Evolutionary conservation across 2,113 vertebrate genomes (phyloP).

Genomic region (Heloderma charlesbogerti): DNA sequence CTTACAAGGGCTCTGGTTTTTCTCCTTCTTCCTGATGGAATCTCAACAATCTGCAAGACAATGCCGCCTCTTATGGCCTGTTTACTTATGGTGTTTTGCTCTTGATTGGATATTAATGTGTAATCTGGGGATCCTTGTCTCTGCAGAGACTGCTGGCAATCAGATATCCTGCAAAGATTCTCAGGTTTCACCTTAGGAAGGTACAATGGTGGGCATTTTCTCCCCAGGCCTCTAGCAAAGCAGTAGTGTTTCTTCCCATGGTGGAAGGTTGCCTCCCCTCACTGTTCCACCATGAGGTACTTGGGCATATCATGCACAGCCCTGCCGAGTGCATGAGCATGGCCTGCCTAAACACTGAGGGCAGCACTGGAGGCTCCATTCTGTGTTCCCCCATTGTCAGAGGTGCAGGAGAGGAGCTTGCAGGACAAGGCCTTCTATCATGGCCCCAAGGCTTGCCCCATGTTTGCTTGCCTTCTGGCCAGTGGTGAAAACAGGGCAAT

Average conservation of each 20-base stretch:
- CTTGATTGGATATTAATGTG: conserved; percentile 50
- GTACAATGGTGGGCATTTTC: conserved; percentile 5
- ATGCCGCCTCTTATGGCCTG: conserved; percentile 57
- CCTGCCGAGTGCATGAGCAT: background rate
- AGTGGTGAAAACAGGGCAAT: too few species aligned
- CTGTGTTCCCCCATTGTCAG: too few species aligned
- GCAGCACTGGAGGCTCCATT: too few species aligned
- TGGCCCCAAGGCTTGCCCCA: too few species aligned
- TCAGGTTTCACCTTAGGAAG: background rate
- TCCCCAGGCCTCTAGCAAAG: conserved; percentile 3
- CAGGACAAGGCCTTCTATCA: too few species aligned
- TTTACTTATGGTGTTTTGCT: conserved; percentile 39
- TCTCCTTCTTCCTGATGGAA: conserved; percentile 53
- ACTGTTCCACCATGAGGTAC: background rate
- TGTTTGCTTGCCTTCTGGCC: too few species aligned
- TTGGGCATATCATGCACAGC: background rate
- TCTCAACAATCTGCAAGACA: conserved; percentile 67
- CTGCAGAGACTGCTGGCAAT: conserved; percentile 27
- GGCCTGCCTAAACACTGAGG: background rate
- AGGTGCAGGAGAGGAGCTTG: too few species aligned
- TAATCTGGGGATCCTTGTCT: conserved; percentile 29
- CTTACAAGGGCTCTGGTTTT: background rate
- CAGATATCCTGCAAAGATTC: conserved; percentile 18
- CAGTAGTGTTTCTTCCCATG: conserved; percentile 16
- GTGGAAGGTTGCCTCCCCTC: background rate